Percentiles rank a stretch among this genome's conserved stretches.
Evolutionary conservation across 2,113 vertebrate species (phyloP).

Genomic region (Gnathonemus longibarbis): DNA sequence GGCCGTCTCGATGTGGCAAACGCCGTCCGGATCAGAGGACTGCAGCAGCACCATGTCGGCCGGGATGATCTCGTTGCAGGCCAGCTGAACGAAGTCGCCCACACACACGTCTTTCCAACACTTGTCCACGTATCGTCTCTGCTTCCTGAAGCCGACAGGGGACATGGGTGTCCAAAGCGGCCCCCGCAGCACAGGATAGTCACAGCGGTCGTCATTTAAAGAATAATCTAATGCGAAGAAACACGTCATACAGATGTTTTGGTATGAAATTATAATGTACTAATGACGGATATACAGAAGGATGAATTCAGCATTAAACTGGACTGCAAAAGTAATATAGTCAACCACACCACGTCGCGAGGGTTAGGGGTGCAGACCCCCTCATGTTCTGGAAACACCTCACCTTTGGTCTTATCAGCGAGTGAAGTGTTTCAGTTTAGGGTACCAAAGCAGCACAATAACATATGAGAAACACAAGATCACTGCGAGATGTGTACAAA

Average conservation of each 20-base stretch:
- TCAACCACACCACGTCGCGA: too few species aligned
- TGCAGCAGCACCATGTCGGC: conserved; percentile 86
- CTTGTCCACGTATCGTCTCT: conserved; percentile 64
- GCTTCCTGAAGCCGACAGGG: conserved; percentile 56
- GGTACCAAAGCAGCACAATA: not conserved
- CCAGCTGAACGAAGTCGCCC: conserved; percentile 81
- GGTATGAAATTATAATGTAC: not conserved
- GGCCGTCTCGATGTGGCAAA: conserved; percentile 88
- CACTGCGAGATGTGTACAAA: not conserved
- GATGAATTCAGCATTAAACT: not conserved
- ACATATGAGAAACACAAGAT: not conserved
- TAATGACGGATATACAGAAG: not conserved
- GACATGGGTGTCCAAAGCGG: not conserved
- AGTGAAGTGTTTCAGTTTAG: not conserved
- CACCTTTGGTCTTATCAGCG: not conserved
- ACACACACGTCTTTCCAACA: conserved; percentile 82
- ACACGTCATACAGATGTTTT: not conserved
- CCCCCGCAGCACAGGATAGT: too few species aligned
- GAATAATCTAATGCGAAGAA: not conserved
- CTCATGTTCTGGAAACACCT: not conserved
- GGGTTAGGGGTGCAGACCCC: not conserved
- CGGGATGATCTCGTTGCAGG: conserved; percentile 83
- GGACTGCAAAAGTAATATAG: not conserved
- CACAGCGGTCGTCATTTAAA: not conserved
- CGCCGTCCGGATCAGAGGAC: conserved; percentile 76